These are phyloP conservation scores for Scaptomyza flava DNA, from an alignment of 2,888 invertebrate species.

Conservation along the genomic window DNA sequence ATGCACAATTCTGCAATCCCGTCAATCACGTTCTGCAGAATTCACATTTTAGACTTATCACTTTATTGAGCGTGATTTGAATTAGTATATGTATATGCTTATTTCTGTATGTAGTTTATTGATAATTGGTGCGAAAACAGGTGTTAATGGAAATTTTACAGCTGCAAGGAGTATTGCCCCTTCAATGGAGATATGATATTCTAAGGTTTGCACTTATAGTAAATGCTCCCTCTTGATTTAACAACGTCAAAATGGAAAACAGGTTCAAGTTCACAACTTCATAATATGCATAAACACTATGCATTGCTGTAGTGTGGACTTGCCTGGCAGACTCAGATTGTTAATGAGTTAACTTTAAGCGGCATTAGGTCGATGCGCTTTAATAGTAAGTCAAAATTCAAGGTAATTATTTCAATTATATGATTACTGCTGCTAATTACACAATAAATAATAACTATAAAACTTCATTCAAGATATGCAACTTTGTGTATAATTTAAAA, in stretches of 20 bases:
- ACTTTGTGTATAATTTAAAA: not conserved
- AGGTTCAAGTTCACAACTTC: slow-evolving; percentile 41
- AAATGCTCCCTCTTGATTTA: slow-evolving; percentile 24
- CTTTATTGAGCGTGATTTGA: too few species aligned
- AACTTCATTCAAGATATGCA: not conserved
- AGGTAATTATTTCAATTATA: slow-evolving; percentile 44
- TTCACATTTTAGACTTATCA: too few species aligned
- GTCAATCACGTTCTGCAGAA: too few species aligned
- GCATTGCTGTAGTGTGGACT: not conserved
- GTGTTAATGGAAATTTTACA: slow-evolving; percentile 24
- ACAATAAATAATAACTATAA: slow-evolving; percentile 27
- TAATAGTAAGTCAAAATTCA: slow-evolving; percentile 33
- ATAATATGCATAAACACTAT: not conserved
- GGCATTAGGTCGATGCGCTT: slow-evolving; percentile 28
- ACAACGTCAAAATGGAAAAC: not conserved
- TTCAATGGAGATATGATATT: slow-evolving; percentile 30
- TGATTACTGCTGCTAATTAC: slow-evolving; percentile 32
- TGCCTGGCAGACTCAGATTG: not conserved
- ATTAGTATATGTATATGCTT: too few species aligned
- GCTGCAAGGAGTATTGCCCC: slow-evolving; percentile 40
- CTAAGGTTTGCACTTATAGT: slow-evolving; percentile 28
- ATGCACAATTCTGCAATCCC: too few species aligned
- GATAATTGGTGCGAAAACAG: too few species aligned
- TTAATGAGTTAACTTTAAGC: slow-evolving; percentile 3
- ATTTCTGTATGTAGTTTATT: too few species aligned